Base-by-base conservation (phyloP, 1,140 invertebrate species). In the Microvelia longipes region DNA sequence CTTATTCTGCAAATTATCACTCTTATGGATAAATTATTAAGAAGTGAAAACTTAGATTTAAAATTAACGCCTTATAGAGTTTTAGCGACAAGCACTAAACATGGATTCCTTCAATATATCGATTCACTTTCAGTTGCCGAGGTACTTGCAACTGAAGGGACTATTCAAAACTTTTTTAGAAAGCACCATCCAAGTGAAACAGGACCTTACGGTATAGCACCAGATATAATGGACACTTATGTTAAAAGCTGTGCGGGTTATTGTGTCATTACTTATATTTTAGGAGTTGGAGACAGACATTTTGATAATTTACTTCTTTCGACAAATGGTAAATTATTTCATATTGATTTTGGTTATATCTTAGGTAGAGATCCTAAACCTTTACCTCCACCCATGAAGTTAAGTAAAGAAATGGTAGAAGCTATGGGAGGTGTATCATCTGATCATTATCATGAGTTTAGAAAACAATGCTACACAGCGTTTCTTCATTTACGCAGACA, bases 341-440 rank as follows among this genome's bases (percentile, higher is more conserved):
- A 99, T 79, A 97, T 99, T 73, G 98, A 99, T 82, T 99, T 99
- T 82, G 97, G 97, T 1, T 99, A 96, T 77, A 99, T 99, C 77
- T 82, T 99, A 29, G 97, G 97, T 2, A 85, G 96, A 69, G 98
- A 99, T 82, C 97, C 98, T 1, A 99, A 99, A 80, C 95, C 94
- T 2, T 84, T 98, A 77, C 96, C 96, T 1, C 94, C 96, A 11
- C 94, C 96, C 2, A 99, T 99, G 95, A 98, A 98, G 81, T 83
- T 99, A 0, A 98, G 92, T 78, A 93, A 92, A 78, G 97, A 99
- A 84, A 99, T 99, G 96, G 93, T 99, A 1, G 96, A 98, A 77
- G 96, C 92, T 0, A 98, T 99, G 96, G 97, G 97, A 2, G 96
- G 96, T 0, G 85, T 92, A 0, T 88, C 88, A 71, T 93, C 92